phyloP scores from a whole-genome alignment of 2,113 vertebrate species.

The Dasyurus viverrinus region DNA sequence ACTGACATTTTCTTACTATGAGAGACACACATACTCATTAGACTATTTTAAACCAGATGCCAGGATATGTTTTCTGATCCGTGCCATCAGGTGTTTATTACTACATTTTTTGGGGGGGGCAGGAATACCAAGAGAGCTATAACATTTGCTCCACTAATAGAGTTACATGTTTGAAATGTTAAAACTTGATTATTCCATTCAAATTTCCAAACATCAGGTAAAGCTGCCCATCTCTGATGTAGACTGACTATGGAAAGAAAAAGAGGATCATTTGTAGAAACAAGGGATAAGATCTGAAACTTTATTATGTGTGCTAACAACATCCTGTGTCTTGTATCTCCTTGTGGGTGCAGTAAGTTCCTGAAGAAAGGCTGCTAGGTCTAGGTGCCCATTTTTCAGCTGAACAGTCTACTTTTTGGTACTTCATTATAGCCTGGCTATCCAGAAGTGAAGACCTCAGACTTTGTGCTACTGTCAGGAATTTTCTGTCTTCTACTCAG shows the following conservation, averaged over 20 bases:
- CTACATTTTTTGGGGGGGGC: constrained; percentile 12
- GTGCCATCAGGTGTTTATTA: constrained; percentile 33
- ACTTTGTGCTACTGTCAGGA: neutral
- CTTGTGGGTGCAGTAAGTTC: neutral
- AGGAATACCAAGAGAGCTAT: constrained; percentile 53
- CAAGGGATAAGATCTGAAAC: neutral
- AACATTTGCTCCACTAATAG: constrained; percentile 16
- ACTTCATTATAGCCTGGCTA: neutral
- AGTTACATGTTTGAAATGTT: constrained; percentile 55
- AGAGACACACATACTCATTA: constrained; percentile 31
- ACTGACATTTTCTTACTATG: neutral
- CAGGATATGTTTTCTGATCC: constrained; percentile 45
- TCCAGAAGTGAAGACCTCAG: neutral
- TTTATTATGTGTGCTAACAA: neutral
- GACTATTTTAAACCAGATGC: constrained; percentile 48
- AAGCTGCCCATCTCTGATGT: constrained; percentile 58
- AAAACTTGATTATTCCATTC: constrained; percentile 54
- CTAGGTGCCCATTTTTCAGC: neutral
- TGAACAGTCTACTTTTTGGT: neutral
- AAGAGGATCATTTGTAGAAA: constrained; percentile 2
- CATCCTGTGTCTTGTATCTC: neutral
- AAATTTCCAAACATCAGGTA: constrained; percentile 56
- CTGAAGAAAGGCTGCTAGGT: neutral
- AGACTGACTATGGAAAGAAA: constrained; percentile 62
- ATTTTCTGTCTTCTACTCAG: neutral